phyloP scores from a whole-genome alignment of 2,797 vertebrate species.

The Lepus oiostolus region DNA sequence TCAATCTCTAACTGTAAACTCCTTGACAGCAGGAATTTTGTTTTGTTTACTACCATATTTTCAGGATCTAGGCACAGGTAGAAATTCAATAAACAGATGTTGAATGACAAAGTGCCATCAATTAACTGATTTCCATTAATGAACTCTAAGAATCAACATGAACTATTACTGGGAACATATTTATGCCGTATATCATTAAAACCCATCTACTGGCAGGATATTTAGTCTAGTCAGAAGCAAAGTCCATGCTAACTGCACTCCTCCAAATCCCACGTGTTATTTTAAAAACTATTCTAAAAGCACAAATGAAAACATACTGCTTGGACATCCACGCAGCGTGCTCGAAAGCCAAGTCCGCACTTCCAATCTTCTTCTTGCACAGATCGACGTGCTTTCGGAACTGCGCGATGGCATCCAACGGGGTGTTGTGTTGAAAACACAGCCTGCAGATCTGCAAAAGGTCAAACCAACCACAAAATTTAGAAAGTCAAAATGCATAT shows the following conservation, averaged over 20 bases:
- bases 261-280: not conserved
- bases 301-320: conserved; percentile 91
- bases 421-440: conserved; percentile 99
- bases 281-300: not conserved
- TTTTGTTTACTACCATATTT: not conserved
- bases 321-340: conserved; percentile 99
- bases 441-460: conserved; percentile 95
- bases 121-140: conserved; percentile 30
- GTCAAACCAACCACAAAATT: not conserved
- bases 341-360: conserved; percentile 96
- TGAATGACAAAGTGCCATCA: not conserved
- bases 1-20: not conserved
- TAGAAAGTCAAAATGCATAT: not conserved
- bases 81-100: not conserved
- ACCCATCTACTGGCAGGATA: not conserved
- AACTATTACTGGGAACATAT: not conserved
- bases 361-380: conserved; percentile 99
- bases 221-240: not conserved
- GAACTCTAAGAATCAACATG: conserved; percentile 4
- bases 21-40: not conserved
- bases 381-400: conserved; percentile 98
- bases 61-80: not conserved
- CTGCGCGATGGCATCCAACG: conserved; percentile 97
- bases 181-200: not conserved
- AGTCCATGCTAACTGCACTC: not conserved